These are phyloP conservation scores for Leptodactylus fallax DNA, from an alignment of 2,797 vertebrate genomes.

Conservation along the genomic window DNA sequence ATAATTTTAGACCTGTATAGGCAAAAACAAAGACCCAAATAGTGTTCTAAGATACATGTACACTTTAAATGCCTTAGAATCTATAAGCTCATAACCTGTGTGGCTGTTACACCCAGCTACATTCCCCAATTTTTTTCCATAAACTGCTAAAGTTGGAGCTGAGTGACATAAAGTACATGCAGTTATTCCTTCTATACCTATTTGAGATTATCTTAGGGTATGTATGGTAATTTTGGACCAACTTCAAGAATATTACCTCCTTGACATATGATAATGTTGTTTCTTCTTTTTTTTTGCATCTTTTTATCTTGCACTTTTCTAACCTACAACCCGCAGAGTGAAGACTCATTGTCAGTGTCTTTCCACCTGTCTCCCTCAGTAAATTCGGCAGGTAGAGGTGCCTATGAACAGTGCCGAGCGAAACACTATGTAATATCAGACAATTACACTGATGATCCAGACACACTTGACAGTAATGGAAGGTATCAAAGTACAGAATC, in stretches of 20 bases:
- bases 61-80: not conserved
- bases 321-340: not conserved
- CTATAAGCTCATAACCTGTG: not conserved
- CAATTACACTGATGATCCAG: constrained; percentile 15
- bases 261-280: not conserved
- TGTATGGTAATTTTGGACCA: not conserved
- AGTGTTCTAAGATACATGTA: no score
- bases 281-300: not conserved
- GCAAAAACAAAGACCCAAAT: no score
- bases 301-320: no score
- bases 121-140: not conserved
- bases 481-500: not conserved
- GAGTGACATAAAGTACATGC: not conserved
- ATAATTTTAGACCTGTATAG: not conserved
- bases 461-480: constrained; percentile 20
- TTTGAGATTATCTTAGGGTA: not conserved
- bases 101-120: not conserved
- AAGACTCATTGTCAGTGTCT: not conserved
- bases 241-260: not conserved
- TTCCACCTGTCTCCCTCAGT: not conserved
- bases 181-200: not conserved
- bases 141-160: not conserved
- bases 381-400: not conserved
- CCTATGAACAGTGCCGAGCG: not conserved
- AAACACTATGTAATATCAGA: constrained; percentile 5